Conservation (phyloP, 2,113 vertebrate species). For the Melospiza georgiana region DNA sequence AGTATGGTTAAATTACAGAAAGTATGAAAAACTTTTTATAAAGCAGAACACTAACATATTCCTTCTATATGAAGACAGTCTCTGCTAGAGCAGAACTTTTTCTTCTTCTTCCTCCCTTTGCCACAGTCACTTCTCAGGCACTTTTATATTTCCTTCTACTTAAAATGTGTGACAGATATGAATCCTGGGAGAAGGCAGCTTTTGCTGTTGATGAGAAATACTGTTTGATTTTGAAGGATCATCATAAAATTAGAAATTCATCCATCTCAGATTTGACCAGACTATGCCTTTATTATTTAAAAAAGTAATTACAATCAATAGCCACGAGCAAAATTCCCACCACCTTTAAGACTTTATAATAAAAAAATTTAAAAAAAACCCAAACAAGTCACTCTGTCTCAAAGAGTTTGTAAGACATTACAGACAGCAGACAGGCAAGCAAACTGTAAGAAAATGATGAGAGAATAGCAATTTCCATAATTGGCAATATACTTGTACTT, state of each 20-base stretch:
- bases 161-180: neutral
- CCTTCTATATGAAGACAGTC: neutral
- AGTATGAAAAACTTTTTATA: neutral
- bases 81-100: neutral
- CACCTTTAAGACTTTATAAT: neutral
- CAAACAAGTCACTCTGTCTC: neutral
- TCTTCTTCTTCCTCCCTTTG: accelerated
- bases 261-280: neutral
- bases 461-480: neutral
- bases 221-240: neutral
- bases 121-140: neutral
- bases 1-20: neutral
- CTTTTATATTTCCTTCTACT: neutral
- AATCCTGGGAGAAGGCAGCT: neutral
- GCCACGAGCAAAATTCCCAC: neutral
- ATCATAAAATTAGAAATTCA: neutral
- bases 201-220: neutral
- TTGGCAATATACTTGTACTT: neutral
- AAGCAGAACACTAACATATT: neutral
- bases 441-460: neutral
- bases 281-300: neutral
- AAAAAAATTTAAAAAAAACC: neutral
- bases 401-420: neutral
- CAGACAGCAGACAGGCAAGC: neutral
- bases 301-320: neutral